A percentile compares a stretch with the other conserved stretches of the same genome.
phyloP scores from a whole-genome alignment of 1,140 invertebrate genomes.

The Meloidogyne exigua region DNA sequence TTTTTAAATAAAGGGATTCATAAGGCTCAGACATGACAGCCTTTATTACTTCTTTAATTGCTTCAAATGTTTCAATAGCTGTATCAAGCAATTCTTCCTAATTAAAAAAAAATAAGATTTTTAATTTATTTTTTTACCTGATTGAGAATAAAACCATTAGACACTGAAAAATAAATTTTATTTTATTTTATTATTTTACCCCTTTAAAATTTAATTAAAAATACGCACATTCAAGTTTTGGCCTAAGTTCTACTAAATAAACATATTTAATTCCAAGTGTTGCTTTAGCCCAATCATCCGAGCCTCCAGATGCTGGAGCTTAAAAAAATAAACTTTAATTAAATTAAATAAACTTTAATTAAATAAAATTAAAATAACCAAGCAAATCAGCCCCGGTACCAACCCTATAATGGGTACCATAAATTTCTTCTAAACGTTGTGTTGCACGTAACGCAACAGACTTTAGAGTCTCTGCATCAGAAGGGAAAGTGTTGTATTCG shows the following conservation, averaged over 20 bases:
- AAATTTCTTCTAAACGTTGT: slow-evolving; percentile 52
- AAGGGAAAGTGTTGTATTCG: slow-evolving; percentile 22
- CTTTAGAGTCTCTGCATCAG: slow-evolving; percentile 11
- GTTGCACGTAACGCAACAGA: slow-evolving; percentile 56
- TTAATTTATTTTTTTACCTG: neutral
- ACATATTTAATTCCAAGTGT: slow-evolving; percentile 60
- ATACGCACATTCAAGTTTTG: slow-evolving; percentile 44
- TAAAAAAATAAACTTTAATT: no score
- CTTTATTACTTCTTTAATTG: slow-evolving; percentile 48
- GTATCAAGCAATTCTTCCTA: slow-evolving; percentile 48
- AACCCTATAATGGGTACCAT: slow-evolving; percentile 61
- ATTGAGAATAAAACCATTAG: slow-evolving; percentile 44
- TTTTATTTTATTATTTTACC: no score
- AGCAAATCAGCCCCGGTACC: slow-evolving; percentile 52
- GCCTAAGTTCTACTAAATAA: slow-evolving; percentile 57
- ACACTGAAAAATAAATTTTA: slow-evolving; percentile 41
- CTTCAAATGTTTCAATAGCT: slow-evolving; percentile 47
- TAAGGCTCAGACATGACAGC: slow-evolving; percentile 30
- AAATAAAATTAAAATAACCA: slow-evolving; percentile 28
- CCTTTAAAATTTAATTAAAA: slow-evolving; percentile 3
- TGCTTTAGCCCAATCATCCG: slow-evolving; percentile 63
- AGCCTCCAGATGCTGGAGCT: slow-evolving; percentile 62
- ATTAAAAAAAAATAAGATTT: neutral
- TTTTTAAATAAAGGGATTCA: slow-evolving; percentile 10
- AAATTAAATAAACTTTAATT: slow-evolving; percentile 15